Percentiles rank a stretch among this genome's conserved stretches.
phyloP scores from a whole-genome alignment of 1,140 invertebrate species.

The Psix sp. region DNA sequence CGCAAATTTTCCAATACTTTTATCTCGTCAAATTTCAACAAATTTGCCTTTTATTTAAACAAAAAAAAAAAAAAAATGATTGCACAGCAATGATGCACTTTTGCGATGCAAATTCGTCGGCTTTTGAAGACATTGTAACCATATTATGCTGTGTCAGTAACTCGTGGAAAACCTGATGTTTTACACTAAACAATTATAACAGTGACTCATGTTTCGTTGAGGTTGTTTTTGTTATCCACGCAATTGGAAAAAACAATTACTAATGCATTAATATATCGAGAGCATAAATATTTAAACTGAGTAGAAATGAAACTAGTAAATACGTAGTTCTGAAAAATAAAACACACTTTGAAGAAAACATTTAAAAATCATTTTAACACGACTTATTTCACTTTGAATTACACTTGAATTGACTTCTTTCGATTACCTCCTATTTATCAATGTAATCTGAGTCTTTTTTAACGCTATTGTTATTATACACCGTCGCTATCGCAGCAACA shows the following conservation, averaged over 20 bases:
- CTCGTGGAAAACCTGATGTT: slow-evolving; percentile 2
- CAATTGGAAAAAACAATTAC: too few relatives aligned
- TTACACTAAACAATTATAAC: too few relatives aligned
- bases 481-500: slow-evolving; percentile 52
- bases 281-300: too few relatives aligned
- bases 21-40: slow-evolving; percentile 29
- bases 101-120: slow-evolving; percentile 40
- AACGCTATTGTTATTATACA: slow-evolving; percentile 51
- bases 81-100: slow-evolving; percentile 34
- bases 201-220: too few relatives aligned
- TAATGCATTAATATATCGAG: too few relatives aligned
- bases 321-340: too few relatives aligned
- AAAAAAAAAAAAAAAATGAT: slow-evolving; percentile 14
- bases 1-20: slow-evolving; percentile 38
- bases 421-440: slow-evolving; percentile 48
- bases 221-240: too few relatives aligned
- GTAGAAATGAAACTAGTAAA: too few relatives aligned
- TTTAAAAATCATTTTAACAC: too few relatives aligned
- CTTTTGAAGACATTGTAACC: slow-evolving; percentile 14
- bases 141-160: slow-evolving; percentile 12
- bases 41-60: slow-evolving; percentile 29
- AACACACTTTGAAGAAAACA: too few relatives aligned
- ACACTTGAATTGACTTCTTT: too few relatives aligned
- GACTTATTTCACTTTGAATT: too few relatives aligned
- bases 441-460: slow-evolving; percentile 50